These are phyloP conservation scores for Turritopsis dohrnii DNA, from an alignment of 30 jellyfish, hydroid and myxozoan species.

Conservation along the genomic window DNA sequence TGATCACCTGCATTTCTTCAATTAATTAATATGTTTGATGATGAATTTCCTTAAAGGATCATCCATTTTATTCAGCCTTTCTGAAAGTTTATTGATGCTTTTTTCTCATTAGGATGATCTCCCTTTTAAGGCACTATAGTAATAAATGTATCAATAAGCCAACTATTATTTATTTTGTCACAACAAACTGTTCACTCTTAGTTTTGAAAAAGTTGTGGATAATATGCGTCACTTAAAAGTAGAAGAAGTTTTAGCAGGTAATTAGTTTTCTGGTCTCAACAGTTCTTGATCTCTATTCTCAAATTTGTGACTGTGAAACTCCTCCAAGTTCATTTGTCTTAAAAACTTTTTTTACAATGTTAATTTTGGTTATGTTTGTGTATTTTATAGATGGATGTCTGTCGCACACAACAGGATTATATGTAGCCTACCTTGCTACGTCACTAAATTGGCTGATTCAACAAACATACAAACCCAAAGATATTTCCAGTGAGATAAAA, in stretches of 20 bases:
- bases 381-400: conserved; percentile 13
- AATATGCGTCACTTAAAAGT: neutral
- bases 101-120: no score
- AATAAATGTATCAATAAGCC: no score
- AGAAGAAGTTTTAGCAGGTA: neutral
- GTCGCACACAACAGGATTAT: conserved; percentile 19
- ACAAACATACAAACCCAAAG: neutral
- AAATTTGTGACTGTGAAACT: neutral
- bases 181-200: no score
- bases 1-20: no score
- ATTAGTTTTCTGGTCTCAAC: neutral
- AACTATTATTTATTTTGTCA: no score
- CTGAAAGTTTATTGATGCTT: no score
- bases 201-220: neutral
- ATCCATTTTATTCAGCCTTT: no score
- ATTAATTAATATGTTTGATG: no score
- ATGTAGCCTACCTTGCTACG: conserved; percentile 12
- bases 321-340: no score
- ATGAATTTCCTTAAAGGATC: no score
- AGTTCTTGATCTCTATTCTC: neutral
- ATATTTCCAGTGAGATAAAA: neutral
- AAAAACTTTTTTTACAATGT: neutral
- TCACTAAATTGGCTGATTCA: conserved; percentile 1
- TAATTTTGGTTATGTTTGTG: neutral
- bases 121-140: no score